Evolutionary conservation across 2,888 invertebrate genomes (phyloP).

Genomic region (Formica aserva): DNA sequence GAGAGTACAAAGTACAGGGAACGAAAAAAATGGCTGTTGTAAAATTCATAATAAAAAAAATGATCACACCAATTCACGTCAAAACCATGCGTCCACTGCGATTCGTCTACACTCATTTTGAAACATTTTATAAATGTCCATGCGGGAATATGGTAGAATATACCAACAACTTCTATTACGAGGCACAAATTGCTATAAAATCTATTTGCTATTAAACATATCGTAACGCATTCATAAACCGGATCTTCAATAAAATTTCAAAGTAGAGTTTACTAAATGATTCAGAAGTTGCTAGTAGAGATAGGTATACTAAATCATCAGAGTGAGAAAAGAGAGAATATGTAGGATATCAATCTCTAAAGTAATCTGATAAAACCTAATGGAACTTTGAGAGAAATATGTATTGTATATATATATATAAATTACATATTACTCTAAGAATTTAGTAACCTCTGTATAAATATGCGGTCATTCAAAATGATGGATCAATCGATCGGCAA

Average conservation of each 20-base stretch:
- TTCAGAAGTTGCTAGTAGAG: slow-evolving; percentile 51
- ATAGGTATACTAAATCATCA: slow-evolving; percentile 51
- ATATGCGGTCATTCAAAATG: slow-evolving; percentile 32
- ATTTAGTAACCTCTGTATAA: slow-evolving; percentile 49
- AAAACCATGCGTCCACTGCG: slow-evolving; percentile 81
- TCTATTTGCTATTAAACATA: slow-evolving; percentile 46
- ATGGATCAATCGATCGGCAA: not conserved
- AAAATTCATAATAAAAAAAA: slow-evolving; percentile 68
- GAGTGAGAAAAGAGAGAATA: slow-evolving; percentile 23
- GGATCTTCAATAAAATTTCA: not conserved
- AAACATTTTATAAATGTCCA: slow-evolving; percentile 73
- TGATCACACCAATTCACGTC: slow-evolving; percentile 73
- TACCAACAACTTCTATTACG: slow-evolving; percentile 46
- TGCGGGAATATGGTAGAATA: slow-evolving; percentile 66
- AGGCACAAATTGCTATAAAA: slow-evolving; percentile 65
- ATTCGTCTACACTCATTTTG: slow-evolving; percentile 77
- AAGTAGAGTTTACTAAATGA: slow-evolving; percentile 32
- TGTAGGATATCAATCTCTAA: slow-evolving; percentile 23
- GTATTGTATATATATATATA: not conserved
- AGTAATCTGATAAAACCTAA: slow-evolving; percentile 32
- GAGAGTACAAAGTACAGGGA: slow-evolving; percentile 65
- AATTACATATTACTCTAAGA: slow-evolving; percentile 46
- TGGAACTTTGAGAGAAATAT: slow-evolving; percentile 8
- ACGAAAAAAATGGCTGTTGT: slow-evolving; percentile 65
- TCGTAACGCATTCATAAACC: slow-evolving; percentile 13